phyloP scores from a whole-genome alignment of 30 jellyfish, hydroid and myxozoan genomes.

The Chironex yamaguchii region DNA sequence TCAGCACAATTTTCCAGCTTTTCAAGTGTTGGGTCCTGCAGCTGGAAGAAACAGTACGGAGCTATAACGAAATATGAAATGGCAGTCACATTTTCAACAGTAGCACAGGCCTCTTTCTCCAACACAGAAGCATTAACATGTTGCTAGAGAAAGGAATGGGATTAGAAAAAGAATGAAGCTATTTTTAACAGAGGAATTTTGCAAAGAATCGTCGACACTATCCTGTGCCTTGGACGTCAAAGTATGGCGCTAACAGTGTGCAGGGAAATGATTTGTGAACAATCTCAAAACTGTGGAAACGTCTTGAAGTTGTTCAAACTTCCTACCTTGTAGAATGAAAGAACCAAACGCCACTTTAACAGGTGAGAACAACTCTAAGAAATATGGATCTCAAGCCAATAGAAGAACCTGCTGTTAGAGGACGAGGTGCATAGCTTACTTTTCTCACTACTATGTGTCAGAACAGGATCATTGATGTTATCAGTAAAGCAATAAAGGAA shows the following conservation, averaged over 20 bases:
- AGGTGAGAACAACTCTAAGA: too few relatives aligned
- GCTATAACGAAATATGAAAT: slow-evolving; percentile 29
- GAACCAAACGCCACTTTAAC: too few relatives aligned
- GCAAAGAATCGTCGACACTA: slow-evolving; percentile 7
- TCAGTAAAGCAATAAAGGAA: slow-evolving; percentile 5
- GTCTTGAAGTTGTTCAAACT: slow-evolving; percentile 13
- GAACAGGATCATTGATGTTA: slow-evolving; percentile 29
- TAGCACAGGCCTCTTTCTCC: slow-evolving; percentile 40
- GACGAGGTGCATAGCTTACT: slow-evolving; percentile 63
- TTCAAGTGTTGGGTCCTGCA: slow-evolving; percentile 2
- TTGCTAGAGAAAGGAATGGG: background rate
- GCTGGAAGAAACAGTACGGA: slow-evolving; percentile 51
- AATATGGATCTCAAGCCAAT: too few relatives aligned
- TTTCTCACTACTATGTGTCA: slow-evolving; percentile 41
- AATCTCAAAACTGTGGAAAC: slow-evolving; percentile 34
- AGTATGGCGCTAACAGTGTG: slow-evolving; percentile 45
- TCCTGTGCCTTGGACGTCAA: slow-evolving; percentile 45
- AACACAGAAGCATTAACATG: background rate
- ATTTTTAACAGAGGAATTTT: slow-evolving; percentile 3
- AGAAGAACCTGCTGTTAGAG: too few relatives aligned
- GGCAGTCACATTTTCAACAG: slow-evolving; percentile 4
- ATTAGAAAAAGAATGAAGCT: slow-evolving; percentile 6
- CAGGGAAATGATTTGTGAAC: slow-evolving; percentile 1
- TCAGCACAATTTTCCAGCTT: slow-evolving; percentile 24
- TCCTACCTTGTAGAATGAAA: slow-evolving; percentile 15